Conservation (phyloP, 2,113 vertebrate genomes). For the Alexandromys fortis region DNA sequence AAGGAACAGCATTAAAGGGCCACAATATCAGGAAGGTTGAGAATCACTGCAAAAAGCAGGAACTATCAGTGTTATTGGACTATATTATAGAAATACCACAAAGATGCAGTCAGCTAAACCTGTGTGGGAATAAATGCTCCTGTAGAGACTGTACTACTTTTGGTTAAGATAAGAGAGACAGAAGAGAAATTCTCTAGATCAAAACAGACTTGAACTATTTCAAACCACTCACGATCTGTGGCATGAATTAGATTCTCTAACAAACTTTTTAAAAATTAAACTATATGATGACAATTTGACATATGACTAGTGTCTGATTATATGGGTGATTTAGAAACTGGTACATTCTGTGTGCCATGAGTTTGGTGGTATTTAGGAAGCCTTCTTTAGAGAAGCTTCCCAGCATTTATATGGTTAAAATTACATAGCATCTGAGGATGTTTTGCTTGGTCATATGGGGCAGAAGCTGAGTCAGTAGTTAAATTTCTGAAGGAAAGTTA, state of each 20-base stretch:
- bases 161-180: background rate
- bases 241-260: background rate
- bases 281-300: background rate
- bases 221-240: background rate
- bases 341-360: background rate
- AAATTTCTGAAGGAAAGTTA: constrained; percentile 18
- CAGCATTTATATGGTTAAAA: constrained; percentile 8
- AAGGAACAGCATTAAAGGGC: background rate
- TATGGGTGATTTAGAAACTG: background rate
- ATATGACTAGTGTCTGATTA: constrained; percentile 21
- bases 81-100: background rate
- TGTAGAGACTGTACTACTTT: background rate
- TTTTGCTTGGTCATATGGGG: background rate
- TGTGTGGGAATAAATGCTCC: background rate
- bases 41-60: background rate
- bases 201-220: constrained; percentile 21
- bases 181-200: background rate
- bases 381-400: background rate
- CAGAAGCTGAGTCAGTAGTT: background rate
- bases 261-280: constrained; percentile 4
- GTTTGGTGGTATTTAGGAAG: background rate
- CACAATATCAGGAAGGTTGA: background rate
- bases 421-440: background rate
- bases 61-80: background rate
- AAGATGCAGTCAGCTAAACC: background rate